These are phyloP conservation scores for Hylomyscus alleni DNA, from an alignment of 2,797 vertebrate genomes.

Conservation along the genomic window DNA sequence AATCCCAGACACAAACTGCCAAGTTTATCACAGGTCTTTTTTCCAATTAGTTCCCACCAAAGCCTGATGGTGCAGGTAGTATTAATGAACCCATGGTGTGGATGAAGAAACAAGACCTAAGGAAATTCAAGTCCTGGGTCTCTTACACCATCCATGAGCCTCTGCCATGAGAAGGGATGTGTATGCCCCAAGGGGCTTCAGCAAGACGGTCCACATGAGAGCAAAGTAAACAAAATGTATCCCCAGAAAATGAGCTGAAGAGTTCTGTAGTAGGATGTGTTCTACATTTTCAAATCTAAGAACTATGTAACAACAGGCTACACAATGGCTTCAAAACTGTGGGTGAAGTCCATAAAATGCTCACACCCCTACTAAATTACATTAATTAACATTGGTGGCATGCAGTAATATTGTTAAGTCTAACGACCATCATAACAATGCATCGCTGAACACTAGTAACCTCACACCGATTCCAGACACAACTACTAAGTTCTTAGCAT, in stretches of 20 bases:
- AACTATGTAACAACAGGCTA: not conserved
- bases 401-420: constrained; percentile 27
- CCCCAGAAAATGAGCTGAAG: constrained; percentile 22
- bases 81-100: not conserved
- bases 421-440: constrained; percentile 21
- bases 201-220: constrained; percentile 27
- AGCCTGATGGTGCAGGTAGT: not conserved
- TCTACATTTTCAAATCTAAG: constrained; percentile 34
- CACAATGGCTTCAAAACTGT: not conserved
- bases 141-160: not conserved
- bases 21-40: not conserved
- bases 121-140: not conserved
- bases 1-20: not conserved
- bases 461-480: constrained; percentile 4
- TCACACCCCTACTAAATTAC: constrained; percentile 49
- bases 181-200: not conserved
- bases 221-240: not conserved
- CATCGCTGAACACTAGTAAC: not conserved
- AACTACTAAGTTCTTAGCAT: constrained; percentile 8
- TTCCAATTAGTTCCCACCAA: not conserved
- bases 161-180: constrained; percentile 17
- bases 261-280: not conserved
- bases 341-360: not conserved
- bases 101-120: not conserved
- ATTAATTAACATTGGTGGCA: not conserved